phyloP scores from a whole-genome alignment of 2,888 invertebrate species.

The Oligia latruncula region DNA sequence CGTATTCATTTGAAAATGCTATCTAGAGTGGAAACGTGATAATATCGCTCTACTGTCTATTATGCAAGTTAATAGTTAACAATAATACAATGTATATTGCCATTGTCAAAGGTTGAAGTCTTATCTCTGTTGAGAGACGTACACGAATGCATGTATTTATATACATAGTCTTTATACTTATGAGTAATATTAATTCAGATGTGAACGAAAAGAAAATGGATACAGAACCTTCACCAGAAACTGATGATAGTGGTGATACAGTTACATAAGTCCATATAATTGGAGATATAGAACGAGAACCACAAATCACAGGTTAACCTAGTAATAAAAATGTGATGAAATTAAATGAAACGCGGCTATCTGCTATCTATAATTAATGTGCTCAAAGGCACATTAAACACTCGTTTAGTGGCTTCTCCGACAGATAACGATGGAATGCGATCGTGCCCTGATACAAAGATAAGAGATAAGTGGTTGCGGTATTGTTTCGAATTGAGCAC shows the following conservation, averaged over 20 bases:
- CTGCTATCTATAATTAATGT: slow-evolving; percentile 81
- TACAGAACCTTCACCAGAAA: background rate
- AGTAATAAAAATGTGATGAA: slow-evolving; percentile 80
- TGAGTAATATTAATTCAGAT: background rate
- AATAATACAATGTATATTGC: slow-evolving; percentile 61
- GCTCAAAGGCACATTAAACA: slow-evolving; percentile 83
- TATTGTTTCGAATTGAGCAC: slow-evolving; percentile 84
- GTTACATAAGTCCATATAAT: slow-evolving; percentile 5
- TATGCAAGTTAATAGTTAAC: slow-evolving; percentile 61
- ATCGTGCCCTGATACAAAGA: slow-evolving; percentile 82
- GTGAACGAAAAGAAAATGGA: slow-evolving; percentile 9
- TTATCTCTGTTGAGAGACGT: slow-evolving; percentile 54
- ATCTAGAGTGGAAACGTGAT: slow-evolving; percentile 64
- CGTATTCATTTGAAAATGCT: slow-evolving; percentile 57
- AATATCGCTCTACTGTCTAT: slow-evolving; percentile 61
- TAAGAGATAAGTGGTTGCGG: slow-evolving; percentile 81
- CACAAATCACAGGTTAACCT: slow-evolving; percentile 53
- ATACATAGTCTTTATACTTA: background rate
- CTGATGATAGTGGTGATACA: slow-evolving; percentile 6
- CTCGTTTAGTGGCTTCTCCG: slow-evolving; percentile 76
- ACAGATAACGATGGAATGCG: slow-evolving; percentile 85
- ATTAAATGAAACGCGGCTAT: slow-evolving; percentile 78
- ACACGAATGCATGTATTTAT: slow-evolving; percentile 11
- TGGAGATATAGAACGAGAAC: slow-evolving; percentile 39
- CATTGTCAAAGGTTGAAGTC: slow-evolving; percentile 64